Conservation (phyloP, 2,113 vertebrate species). For the Eulemur macaco region DNA sequence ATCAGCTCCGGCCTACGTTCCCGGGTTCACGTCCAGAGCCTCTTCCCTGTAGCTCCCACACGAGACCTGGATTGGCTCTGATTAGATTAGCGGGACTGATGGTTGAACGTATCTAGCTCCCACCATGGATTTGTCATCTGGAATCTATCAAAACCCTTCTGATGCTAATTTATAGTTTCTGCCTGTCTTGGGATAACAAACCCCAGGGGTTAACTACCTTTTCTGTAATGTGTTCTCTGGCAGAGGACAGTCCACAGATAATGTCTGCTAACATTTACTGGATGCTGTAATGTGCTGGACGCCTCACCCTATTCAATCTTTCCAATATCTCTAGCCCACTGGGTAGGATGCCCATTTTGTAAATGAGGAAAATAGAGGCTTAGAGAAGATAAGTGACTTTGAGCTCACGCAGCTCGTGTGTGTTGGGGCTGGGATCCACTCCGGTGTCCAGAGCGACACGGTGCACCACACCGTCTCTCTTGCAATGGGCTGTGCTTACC, state of each 20-base stretch:
- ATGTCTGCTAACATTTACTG: neutral
- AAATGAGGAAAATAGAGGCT: neutral
- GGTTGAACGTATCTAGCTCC: neutral
- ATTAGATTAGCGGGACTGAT: neutral
- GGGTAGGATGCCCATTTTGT: neutral
- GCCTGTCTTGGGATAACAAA: neutral
- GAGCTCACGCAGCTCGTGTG: neutral
- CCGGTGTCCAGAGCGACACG: neutral
- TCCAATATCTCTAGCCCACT: neutral
- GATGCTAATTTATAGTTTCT: neutral
- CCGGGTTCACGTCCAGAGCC: neutral
- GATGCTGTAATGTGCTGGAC: rapidly evolving
- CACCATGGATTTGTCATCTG: neutral
- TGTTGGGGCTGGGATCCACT: neutral
- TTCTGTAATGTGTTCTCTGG: neutral
- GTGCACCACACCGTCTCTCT: neutral
- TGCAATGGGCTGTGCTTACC: neutral
- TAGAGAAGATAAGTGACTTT: neutral
- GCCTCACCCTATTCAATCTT: neutral
- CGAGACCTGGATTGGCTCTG: neutral
- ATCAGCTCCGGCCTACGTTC: neutral
- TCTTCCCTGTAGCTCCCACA: neutral
- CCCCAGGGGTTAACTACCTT: neutral
- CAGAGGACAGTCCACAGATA: neutral
- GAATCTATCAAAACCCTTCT: neutral